Evolutionary conservation across 2,797 vertebrate species (phyloP), one percentile per base, ranked within the genome.

Genomic region (Okamejei kenojei): DNA sequence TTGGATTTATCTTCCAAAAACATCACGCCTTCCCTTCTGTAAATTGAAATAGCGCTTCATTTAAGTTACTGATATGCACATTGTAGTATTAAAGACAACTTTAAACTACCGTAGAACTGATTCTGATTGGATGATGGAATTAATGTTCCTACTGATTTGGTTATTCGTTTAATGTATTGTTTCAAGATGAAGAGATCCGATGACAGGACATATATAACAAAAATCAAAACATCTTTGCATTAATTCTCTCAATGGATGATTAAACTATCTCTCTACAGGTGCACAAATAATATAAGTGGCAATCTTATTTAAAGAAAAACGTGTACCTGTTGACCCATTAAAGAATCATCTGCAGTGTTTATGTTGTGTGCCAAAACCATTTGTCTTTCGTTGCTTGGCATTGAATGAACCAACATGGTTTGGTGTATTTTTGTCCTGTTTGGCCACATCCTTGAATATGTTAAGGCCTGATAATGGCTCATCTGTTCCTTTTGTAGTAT

Each of bases 1-100:
- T 63, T 63, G 13, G 13, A 63, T 86, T 29, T 8, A 29, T 61
- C 54, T 32, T 65, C 58, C 82, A 7, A 63, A 86, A 86, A 17
- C 63, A 19, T 35, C 32, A 68, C 35, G 32, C 11, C 10, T 84
- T 84, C 63, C 79, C 80, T 93, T 94, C 93, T 93, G 78, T 93
- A 93, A 77, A 78, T 93, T 94, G 93, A 93, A 94, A 93, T 94
- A 94, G 94, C 94, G 93, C 0, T 81, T 91, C 90, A 93, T 93
- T 93, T 94, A 93, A 94, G 94, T 90, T 93, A 93, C 74, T 86
- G 21, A 63, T 17, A 65, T 88, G n/a, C 84, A 68, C n/a, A 68
- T 17, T 86, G 61, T 86, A 63, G n/a, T 86, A 88, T 88, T 29
- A 82, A 88, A 68, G 63, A 32, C 68, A 61, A 68, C 84, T 88